Conservation (phyloP, 1,140 invertebrate genomes). For the Danaus melanippus region DNA sequence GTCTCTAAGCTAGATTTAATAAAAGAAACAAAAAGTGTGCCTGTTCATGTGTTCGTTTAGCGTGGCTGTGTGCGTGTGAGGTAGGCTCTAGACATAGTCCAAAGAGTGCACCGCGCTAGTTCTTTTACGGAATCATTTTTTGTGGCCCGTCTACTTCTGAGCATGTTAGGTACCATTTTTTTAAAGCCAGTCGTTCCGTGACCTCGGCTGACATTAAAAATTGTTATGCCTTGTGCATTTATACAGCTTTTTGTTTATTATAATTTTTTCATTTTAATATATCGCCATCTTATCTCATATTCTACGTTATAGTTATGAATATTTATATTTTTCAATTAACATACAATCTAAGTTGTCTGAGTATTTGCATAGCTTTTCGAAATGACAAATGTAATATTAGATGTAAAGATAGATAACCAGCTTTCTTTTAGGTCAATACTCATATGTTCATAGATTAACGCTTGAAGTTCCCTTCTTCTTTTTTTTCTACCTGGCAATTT, state of each 20-base stretch:
- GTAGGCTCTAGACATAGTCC: slow-evolving; percentile 20
- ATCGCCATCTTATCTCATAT: too few relatives aligned
- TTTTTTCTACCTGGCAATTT: too few relatives aligned
- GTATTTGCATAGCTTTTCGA: too few relatives aligned
- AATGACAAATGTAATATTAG: too few relatives aligned
- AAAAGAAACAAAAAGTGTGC: slow-evolving; percentile 9
- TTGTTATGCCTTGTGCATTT: slow-evolving; percentile 56
- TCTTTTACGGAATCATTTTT: slow-evolving; percentile 55
- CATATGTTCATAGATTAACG: too few relatives aligned
- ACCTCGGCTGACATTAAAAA: slow-evolving; percentile 67
- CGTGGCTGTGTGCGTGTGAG: slow-evolving; percentile 6
- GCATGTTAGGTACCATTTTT: slow-evolving; percentile 56
- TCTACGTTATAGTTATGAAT: too few relatives aligned
- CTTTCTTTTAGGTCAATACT: too few relatives aligned
- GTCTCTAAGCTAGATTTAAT: slow-evolving; percentile 13
- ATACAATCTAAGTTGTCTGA: too few relatives aligned
- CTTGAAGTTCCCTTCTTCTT: too few relatives aligned
- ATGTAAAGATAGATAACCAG: too few relatives aligned
- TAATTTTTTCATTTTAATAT: neutral
- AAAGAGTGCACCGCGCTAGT: slow-evolving; percentile 35
- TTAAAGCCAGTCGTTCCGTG: slow-evolving; percentile 50
- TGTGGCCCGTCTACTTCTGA: slow-evolving; percentile 56
- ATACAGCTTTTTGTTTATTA: slow-evolving; percentile 35
- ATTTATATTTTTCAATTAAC: too few relatives aligned
- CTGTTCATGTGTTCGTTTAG: slow-evolving; percentile 9